Evolutionary conservation across 2,113 vertebrate species (phyloP).

Genomic region (Syngnathus floridae): DNA sequence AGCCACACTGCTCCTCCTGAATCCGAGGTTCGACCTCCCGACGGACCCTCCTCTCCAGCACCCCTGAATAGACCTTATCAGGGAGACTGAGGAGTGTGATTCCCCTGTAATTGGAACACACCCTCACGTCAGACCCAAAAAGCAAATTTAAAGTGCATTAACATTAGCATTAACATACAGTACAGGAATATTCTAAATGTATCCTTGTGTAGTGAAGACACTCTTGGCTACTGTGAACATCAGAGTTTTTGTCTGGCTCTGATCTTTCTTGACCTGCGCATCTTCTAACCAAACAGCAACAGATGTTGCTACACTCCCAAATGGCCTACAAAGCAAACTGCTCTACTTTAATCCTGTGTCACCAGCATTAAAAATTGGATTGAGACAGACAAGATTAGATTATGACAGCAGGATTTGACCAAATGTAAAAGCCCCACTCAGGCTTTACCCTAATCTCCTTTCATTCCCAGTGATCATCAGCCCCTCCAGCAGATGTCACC

Average conservation of each 20-base stretch:
- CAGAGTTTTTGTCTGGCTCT: conserved; percentile 13
- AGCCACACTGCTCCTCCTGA: too few species aligned
- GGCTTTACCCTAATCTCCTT: conserved; percentile 90
- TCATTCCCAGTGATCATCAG: conserved; percentile 78
- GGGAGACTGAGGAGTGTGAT: too few species aligned
- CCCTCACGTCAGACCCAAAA: too few species aligned
- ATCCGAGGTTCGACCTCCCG: too few species aligned
- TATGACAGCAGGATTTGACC: conserved; percentile 86
- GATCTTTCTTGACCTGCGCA: conserved; percentile 30
- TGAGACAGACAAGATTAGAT: conserved; percentile 97
- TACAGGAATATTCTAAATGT: not conserved
- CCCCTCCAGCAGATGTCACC: conserved; percentile 72
- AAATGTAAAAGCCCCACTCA: conserved; percentile 92
- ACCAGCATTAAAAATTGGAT: conserved; percentile 99
- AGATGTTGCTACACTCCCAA: conserved; percentile 80
- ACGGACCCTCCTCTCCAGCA: too few species aligned
- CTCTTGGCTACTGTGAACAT: conserved; percentile 14
- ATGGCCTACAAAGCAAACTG: conserved; percentile 82
- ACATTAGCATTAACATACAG: not conserved
- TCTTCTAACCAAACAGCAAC: conserved; percentile 63
- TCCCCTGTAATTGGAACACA: too few species aligned
- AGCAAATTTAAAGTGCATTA: too few species aligned
- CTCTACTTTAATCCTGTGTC: conserved; percentile 86
- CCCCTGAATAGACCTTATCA: too few species aligned
- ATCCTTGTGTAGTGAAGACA: not conserved